Evolutionary conservation across 2,797 vertebrate genomes (phyloP).

Genomic region (Phrynocephalus forsythii): DNA sequence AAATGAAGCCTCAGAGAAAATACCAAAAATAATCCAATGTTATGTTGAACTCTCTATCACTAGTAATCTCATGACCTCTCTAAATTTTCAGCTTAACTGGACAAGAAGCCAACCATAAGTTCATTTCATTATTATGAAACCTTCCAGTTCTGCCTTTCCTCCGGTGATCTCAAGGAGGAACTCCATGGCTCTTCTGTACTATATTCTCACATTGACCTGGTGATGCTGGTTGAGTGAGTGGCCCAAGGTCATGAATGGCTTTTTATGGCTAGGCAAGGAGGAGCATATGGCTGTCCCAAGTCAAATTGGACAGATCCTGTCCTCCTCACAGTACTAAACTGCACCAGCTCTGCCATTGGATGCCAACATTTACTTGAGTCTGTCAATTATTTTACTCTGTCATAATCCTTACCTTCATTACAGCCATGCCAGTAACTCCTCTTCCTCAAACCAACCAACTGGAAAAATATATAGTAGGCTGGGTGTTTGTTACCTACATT

Average conservation of each 20-base stretch:
- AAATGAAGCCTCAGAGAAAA: neutral
- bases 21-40: neutral
- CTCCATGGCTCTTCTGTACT: neutral
- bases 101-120: neutral
- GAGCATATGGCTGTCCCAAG: neutral
- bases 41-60: neutral
- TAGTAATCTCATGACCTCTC: neutral
- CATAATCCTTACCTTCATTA: neutral
- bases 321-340: neutral
- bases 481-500: neutral
- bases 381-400: conserved; percentile 22
- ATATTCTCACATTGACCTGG: neutral
- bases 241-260: neutral
- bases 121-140: no score
- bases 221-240: neutral
- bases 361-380: neutral
- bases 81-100: neutral
- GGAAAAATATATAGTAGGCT: neutral
- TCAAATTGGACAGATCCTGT: neutral
- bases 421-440: conserved; percentile 13
- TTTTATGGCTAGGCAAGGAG: neutral
- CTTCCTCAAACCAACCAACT: neutral
- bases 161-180: neutral
- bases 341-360: neutral
- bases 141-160: neutral